Base-by-base conservation (phyloP, 2,888 invertebrate genomes). In the Sthenelais limicola region DNA sequence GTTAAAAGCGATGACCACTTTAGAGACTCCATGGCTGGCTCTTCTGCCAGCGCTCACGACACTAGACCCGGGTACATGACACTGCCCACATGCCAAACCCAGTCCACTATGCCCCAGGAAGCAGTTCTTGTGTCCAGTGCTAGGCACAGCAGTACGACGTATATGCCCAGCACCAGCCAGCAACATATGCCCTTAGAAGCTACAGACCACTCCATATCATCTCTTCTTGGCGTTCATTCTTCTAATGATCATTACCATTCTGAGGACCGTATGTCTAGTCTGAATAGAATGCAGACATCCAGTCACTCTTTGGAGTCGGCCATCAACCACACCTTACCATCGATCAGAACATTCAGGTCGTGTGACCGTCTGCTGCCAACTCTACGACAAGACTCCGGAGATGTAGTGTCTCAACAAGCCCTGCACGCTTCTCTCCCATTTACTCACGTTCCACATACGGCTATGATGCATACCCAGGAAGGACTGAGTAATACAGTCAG, bases 211-310 rank as follows among this genome's bases (percentile, higher is more conserved):
- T 38, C 62, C 3, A 9, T 62, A 18, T 62, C 62, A 12, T 62
- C 62, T 21, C 62, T 62, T 9, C 35, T 62, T 5, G 62, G 38
- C 1, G 62, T 35, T 18, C 62, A 62, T 15, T n/a, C 62, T 38
- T 9, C 5, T 38, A 38, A 35, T 9, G 62, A 33, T 21, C 28
- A 33, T 21, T 38, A 26, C 26, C 62, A 62, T 38, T 35, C 56
- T 12, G 21, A 32, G 2, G 5, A 32, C 21, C 62, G 43, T 24
- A 24, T 62, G 15, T 35, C 35, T 62, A 43, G 43, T 4, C 15
- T 62, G 35, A 26, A 35, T 1, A 35, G 43, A 35, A 24, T 62
- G 7, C 62, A 62, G 5, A 3, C 62, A 5, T 7, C 62, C 43
- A 28, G 18, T n/a, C 38, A 62, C 26, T 7, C 33, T n/a, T 38